phyloP scores from a whole-genome alignment of 2,113 vertebrate genomes.

The Sphyrna mokarran region DNA sequence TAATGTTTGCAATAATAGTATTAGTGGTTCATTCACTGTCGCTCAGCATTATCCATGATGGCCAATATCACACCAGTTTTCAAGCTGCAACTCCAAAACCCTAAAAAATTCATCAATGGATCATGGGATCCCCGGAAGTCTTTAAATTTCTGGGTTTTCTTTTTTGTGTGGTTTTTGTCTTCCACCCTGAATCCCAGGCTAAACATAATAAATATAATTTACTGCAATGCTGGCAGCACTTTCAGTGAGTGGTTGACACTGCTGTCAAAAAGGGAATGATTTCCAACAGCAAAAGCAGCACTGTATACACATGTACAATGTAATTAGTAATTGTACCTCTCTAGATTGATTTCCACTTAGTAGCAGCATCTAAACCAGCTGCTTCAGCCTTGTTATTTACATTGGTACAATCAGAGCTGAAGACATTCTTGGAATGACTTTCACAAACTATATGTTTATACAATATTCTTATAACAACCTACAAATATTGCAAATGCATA shows the following conservation, averaged over 20 bases:
- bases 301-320: neutral
- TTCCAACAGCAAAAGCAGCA: neutral
- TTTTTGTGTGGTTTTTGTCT: neutral
- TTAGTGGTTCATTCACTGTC: neutral
- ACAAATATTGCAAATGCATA: neutral
- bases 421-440: neutral
- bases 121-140: neutral
- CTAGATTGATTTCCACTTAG: neutral
- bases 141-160: neutral
- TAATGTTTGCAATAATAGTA: neutral
- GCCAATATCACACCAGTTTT: neutral
- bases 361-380: neutral
- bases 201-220: neutral
- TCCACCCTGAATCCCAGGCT: neutral
- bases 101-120: neutral
- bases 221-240: neutral
- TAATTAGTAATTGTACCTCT: neutral
- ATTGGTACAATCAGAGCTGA: neutral
- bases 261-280: neutral
- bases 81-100: neutral
- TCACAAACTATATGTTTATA: neutral
- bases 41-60: neutral
- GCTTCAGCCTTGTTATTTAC: neutral
- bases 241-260: neutral
- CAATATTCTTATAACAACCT: neutral